phyloP scores from a whole-genome alignment of 1,140 invertebrate genomes.

The Brachionus angularis region DNA sequence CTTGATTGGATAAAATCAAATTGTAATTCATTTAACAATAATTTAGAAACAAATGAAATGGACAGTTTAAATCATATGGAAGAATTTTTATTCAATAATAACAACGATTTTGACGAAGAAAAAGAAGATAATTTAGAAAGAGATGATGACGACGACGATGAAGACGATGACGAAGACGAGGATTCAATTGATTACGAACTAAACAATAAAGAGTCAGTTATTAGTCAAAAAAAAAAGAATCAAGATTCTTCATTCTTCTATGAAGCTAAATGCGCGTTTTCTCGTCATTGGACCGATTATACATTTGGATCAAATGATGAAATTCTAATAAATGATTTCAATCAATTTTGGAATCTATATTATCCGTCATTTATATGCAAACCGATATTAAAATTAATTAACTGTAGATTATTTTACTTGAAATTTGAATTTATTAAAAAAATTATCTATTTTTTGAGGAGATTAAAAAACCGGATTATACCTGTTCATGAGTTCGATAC shows the following conservation, averaged over 20 bases:
- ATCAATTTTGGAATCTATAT: slow-evolving; percentile 35
- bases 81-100: background rate
- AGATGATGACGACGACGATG: background rate
- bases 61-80: background rate
- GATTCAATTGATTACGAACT: background rate
- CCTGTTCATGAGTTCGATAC: slow-evolving; percentile 50
- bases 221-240: background rate
- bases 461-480: slow-evolving; percentile 9
- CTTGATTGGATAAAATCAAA: slow-evolving; percentile 38
- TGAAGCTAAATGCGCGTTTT: slow-evolving; percentile 41
- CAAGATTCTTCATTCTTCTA: slow-evolving; percentile 5
- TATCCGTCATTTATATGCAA: slow-evolving; percentile 16
- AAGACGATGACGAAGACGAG: background rate
- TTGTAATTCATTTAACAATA: background rate
- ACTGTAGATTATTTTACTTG: slow-evolving; percentile 36
- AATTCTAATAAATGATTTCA: slow-evolving; percentile 18
- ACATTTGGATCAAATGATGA: background rate
- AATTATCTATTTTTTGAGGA: slow-evolving; percentile 2
- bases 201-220: background rate
- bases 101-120: background rate
- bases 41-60: background rate
- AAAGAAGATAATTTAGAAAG: background rate
- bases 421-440: slow-evolving; percentile 39
- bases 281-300: slow-evolving; percentile 7
- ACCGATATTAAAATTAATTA: slow-evolving; percentile 29